phyloP scores from a whole-genome alignment of 2,113 vertebrate genomes.

The Passer montanus region DNA sequence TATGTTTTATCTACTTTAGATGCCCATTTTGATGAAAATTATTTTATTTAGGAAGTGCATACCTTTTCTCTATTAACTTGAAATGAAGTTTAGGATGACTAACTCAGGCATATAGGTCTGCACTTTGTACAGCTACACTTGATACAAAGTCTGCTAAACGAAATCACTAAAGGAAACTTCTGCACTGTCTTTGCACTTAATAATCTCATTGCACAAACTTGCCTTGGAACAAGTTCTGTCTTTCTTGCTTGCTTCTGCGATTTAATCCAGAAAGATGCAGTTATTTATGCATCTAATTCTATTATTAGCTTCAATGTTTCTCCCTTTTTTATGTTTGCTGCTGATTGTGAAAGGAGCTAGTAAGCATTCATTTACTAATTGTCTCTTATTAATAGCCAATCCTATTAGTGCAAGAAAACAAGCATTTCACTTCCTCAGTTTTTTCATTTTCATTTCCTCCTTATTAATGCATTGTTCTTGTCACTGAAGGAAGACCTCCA shows the following conservation, averaged over 20 bases:
- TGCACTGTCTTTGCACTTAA: not conserved
- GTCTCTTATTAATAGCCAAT: conserved; percentile 37
- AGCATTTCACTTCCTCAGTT: conserved; percentile 3
- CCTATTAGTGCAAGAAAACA: conserved; percentile 25
- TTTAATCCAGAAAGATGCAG: not conserved
- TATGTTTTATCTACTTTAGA: not conserved
- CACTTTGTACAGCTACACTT: not conserved
- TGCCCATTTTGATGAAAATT: not conserved
- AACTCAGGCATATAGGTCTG: not conserved
- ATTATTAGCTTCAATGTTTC: not conserved
- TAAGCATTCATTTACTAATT: conserved; percentile 53
- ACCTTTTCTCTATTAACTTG: not conserved
- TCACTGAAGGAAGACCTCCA: not conserved
- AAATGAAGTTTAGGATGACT: not conserved
- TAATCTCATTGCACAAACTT: not conserved
- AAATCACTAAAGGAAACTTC: not conserved
- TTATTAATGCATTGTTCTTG: not conserved
- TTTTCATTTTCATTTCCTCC: conserved; percentile 38
- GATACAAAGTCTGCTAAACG: not conserved
- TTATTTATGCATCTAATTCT: conserved; percentile 18
- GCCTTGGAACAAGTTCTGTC: not conserved
- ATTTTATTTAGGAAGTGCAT: not conserved
- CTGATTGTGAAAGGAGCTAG: conserved; percentile 49
- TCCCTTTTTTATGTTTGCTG: not conserved
- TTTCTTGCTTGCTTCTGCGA: not conserved